phyloP scores from a whole-genome alignment of 2,797 vertebrate genomes.

The Acrossocheilus fasciatus region DNA sequence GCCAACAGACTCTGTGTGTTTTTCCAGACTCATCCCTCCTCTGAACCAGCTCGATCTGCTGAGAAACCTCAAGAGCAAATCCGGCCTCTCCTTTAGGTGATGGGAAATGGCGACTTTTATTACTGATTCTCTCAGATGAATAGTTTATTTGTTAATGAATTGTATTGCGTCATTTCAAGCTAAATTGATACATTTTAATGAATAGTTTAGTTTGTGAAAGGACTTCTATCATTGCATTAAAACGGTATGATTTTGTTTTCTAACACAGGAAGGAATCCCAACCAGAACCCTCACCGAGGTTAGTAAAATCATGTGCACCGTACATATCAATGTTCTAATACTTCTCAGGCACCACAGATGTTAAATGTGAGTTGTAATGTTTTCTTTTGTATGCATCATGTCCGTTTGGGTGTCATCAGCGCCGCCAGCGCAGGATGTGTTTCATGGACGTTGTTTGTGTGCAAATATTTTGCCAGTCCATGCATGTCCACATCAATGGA shows the following conservation, averaged over 20 bases:
- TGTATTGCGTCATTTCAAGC: not conserved
- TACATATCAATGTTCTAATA: not conserved
- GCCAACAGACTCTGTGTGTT: conserved; percentile 30
- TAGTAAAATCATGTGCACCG: not conserved
- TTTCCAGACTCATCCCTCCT: conserved; percentile 91
- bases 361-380: not conserved
- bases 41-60: conserved; percentile 95
- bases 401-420: not conserved
- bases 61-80: conserved; percentile 97
- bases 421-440: not conserved
- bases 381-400: not conserved
- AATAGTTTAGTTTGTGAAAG: not conserved
- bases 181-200: not conserved
- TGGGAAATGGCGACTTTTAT: not conserved
- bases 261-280: conserved; percentile 90
- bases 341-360: not conserved
- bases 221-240: conserved; percentile 1
- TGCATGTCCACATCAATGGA: conserved; percentile 22
- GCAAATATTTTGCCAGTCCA: conserved; percentile 34
- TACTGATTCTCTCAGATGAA: not conserved
- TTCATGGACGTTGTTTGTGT: conserved; percentile 23
- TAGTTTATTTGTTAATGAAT: not conserved
- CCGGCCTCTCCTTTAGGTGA: conserved; percentile 96
- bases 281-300: conserved; percentile 93
- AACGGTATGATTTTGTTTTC: conserved; percentile 13